A percentile compares a stretch with the other conserved stretches of the same genome.
Conservation (phyloP, 2,888 invertebrate genomes). For the Empis stercorea region DNA sequence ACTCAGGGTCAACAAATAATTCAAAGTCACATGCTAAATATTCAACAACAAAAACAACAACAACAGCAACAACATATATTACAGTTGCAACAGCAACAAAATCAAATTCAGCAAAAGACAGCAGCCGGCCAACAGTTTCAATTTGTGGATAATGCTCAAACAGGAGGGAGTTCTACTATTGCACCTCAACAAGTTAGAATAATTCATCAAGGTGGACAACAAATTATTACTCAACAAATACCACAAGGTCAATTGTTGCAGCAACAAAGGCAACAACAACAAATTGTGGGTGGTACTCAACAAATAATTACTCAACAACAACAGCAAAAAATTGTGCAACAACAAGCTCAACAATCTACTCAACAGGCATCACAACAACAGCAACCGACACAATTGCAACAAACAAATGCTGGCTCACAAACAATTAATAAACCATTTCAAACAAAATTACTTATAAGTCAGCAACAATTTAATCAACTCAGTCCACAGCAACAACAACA, state of each 20-base stretch:
- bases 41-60: constrained; percentile 27
- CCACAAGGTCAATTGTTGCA: neutral
- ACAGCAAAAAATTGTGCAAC: constrained; percentile 15
- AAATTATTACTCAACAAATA: constrained; percentile 14
- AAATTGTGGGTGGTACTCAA: neutral
- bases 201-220: constrained; percentile 14
- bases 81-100: constrained; percentile 17
- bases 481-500: constrained; percentile 44
- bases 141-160: constrained; percentile 4
- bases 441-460: constrained; percentile 39
- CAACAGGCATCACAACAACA: constrained; percentile 12
- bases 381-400: constrained; percentile 20
- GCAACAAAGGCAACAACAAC: neutral
- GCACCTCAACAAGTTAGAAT: constrained; percentile 6
- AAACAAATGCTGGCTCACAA: constrained; percentile 18
- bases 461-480: constrained; percentile 50
- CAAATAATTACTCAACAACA: constrained; percentile 16
- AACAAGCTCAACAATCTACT: constrained; percentile 12
- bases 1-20: constrained; percentile 36
- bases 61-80: constrained; percentile 18
- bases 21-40: constrained; percentile 32
- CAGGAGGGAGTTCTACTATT: neutral
- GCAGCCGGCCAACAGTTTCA: constrained; percentile 20
- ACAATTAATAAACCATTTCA: constrained; percentile 18
- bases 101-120: constrained; percentile 9